Evolutionary conservation across 2,113 vertebrate species (phyloP), one percentile per base, ranked within the genome.

Genomic region (Pithys albifrons): DNA sequence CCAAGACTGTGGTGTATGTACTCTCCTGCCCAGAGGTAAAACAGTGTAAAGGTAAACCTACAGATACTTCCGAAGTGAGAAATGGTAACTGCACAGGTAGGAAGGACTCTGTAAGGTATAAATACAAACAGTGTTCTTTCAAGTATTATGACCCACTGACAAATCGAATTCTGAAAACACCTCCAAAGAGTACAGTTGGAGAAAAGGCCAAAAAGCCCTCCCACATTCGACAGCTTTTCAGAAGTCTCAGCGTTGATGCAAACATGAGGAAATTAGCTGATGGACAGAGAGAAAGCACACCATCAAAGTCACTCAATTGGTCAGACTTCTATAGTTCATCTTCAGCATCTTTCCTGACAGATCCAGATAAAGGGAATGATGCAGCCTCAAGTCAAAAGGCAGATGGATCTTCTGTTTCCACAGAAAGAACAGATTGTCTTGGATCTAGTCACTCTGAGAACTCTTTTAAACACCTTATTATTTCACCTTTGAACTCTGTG

Each of bases 1-100:
- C 98, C 17, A 97, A 98, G 95, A 99, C 98, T 49, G 84, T 99
- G 52, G 97, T 99, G 12, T 99, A 98, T 90, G 97, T 99, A 54
- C 98, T 99, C 78, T 98, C 98, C 0, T 98, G 98, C 31, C 98
- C 98, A 61, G 98, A 98, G 83, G 64, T 97, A 39, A 98, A 97
- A 57, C 97, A 96, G 45, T 95, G 66, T 81, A 82, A 95, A 89
- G 86, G 92, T 45, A 95, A 98, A 88, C 24, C 96, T 78, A 41
- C 84, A 83, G 85, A 93, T 19, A 39, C 67, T 76, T 94, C 95
- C 51, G 96, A 97, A 95, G 95, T 75, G 54, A 98, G 97, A 80
- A 98, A 95, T 64, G 89, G 39, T 28, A 97, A 86, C 75, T 98
- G 97, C 25, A 89, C 90, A 43, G 97, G 98, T 5, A 97, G 97